Conservation (phyloP, 2,888 invertebrate genomes). For the Tricholauxania praeusta region DNA sequence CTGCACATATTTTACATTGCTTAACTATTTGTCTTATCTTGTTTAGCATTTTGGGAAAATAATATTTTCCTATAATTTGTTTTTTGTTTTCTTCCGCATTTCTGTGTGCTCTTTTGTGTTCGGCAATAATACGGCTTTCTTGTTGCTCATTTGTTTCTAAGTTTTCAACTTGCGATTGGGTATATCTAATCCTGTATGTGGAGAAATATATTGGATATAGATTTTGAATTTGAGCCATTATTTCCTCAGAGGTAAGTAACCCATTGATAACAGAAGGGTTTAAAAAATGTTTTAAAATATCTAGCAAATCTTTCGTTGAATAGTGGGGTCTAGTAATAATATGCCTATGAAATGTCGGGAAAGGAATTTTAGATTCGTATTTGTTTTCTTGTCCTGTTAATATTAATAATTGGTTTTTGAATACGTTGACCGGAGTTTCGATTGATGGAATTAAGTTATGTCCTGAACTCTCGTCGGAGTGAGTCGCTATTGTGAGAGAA, state of each 20-base stretch:
- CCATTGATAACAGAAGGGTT: too few relatives aligned
- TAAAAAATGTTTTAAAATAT: too few relatives aligned
- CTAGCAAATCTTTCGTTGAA: too few relatives aligned
- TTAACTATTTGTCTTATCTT: background rate
- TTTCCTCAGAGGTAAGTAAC: background rate
- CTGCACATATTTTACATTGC: constrained; percentile 15
- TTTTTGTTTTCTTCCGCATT: constrained; percentile 33
- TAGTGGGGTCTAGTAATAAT: too few relatives aligned
- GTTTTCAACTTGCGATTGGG: too few relatives aligned
- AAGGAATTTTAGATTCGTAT: constrained; percentile 28
- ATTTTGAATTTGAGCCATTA: background rate
- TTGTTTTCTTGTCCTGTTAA: background rate
- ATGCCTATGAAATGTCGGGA: background rate
- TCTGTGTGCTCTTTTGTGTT: constrained; percentile 22
- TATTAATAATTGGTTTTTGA: background rate
- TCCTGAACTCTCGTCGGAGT: background rate
- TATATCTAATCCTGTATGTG: too few relatives aligned
- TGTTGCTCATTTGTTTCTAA: too few relatives aligned
- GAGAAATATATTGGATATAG: background rate
- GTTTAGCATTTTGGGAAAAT: background rate
- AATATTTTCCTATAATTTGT: constrained; percentile 19
- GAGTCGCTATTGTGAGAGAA: background rate
- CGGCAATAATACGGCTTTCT: background rate
- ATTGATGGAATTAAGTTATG: too few relatives aligned
- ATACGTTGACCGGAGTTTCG: background rate